Evolutionary conservation across 2,113 vertebrate genomes (phyloP).

Genomic region (Felis chaus): DNA sequence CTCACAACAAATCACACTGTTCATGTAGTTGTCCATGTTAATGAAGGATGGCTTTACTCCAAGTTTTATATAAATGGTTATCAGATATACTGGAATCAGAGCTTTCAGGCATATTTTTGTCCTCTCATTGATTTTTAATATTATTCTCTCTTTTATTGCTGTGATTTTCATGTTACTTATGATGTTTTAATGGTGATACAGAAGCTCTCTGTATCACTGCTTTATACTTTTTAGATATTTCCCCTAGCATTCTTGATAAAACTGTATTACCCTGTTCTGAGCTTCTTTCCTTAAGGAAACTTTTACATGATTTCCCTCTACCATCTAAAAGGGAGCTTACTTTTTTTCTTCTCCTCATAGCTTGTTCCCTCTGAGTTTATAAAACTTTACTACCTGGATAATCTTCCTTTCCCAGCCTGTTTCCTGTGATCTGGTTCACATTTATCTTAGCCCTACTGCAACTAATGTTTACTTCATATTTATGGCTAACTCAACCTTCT

Average conservation of each 20-base stretch:
- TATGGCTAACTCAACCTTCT: not conserved
- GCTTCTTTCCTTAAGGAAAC: not conserved
- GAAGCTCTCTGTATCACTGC: not conserved
- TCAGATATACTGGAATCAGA: not conserved
- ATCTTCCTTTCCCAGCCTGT: not conserved
- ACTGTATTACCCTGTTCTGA: not conserved
- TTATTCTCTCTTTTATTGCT: not conserved
- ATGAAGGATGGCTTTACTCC: not conserved
- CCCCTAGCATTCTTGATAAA: not conserved
- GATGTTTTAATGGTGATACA: not conserved
- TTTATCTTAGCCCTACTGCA: not conserved
- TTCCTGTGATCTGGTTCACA: not conserved
- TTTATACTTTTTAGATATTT: not conserved
- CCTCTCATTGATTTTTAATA: not conserved
- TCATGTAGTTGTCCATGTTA: not conserved
- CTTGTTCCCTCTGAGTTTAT: not conserved
- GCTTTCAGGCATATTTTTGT: not conserved
- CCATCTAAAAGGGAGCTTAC: not conserved
- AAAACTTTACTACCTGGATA: not conserved
- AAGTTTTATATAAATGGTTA: not conserved
- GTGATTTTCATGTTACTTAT: not conserved
- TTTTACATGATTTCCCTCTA: not conserved
- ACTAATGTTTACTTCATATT: not conserved
- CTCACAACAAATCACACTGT: not conserved
- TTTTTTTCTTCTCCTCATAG: not conserved